Base-by-base conservation (phyloP, 1,140 invertebrate genomes). In the Drosophila nannoptera region DNA sequence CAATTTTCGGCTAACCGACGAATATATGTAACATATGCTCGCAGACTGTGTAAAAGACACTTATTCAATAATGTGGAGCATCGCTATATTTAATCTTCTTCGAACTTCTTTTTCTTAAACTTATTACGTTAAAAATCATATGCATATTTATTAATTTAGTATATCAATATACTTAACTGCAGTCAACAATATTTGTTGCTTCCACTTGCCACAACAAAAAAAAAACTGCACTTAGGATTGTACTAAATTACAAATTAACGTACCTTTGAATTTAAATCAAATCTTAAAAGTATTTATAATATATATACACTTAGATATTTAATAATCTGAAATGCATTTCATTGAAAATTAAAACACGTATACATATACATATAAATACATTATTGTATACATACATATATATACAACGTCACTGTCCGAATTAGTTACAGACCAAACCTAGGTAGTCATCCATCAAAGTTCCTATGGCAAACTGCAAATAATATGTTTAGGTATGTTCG, bases 371-470 rank as follows among this genome's bases (percentile, higher is more conserved):
- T 43, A 55, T 77, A 56, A 45, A 68, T 54, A 67, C n/a, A n/a
- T n/a, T n/a, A n/a, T n/a, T 55, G 63, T 56, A 69, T 70, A 69
- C 55, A 66, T 66, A 48, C 33, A 69, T 52, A 65, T 50, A 69
- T 66, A 69, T 63, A 70, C 52, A 22, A 69, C 66, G 50, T 78
- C 60, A 49, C 49, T 53, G 7, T n/a, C 40, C 29, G 2, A 46
- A 42, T 64, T 87, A 90, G 78, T 89, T 90, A 59, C 88, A 89
- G 36, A 93, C 92, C 77, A 94, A 88, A 72, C 97, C 97, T 77
- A 99, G 91, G 89, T 96, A 99, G 91, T 99, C 97, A 90, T 99
- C 98, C 97, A 99, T 99, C 14, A 99, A 91, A 4, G 98, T 99
- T 71, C 98, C 98, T 91, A 99, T 99, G 2, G 98, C 97, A 93